Percentiles rank a stretch among this genome's conserved stretches.
Evolutionary conservation across 2,888 invertebrate genomes (phyloP).

Genomic region (Pemphredon lugubris): DNA sequence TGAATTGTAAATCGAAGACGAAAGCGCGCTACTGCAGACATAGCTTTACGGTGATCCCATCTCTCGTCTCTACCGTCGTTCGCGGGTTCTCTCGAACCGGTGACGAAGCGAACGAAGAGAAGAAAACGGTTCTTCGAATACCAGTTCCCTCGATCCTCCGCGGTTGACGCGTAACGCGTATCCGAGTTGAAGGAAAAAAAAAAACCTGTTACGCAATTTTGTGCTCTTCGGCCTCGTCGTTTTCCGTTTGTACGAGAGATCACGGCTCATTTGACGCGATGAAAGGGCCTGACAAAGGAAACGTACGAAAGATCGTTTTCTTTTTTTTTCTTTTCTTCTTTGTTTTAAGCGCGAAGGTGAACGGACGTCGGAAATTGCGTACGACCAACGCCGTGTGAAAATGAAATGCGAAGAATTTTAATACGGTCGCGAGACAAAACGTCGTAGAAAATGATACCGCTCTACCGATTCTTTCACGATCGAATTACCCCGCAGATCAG

Average conservation of each 20-base stretch:
- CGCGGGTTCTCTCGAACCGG: no score
- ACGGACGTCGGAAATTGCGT: no score
- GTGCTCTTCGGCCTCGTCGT: conserved; percentile 11
- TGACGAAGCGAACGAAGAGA: neutral
- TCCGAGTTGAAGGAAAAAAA: conserved; percentile 9
- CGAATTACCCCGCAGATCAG: conserved; percentile 49
- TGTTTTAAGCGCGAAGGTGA: no score
- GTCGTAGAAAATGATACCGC: conserved; percentile 36
- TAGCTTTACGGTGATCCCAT: no score
- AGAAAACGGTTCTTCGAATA: conserved; percentile 21
- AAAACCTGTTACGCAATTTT: conserved; percentile 19
- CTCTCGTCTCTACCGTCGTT: no score
- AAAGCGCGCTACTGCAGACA: no score
- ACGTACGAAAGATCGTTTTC: conserved; percentile 11
- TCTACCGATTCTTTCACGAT: conserved; percentile 31
- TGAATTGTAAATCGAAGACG: no score
- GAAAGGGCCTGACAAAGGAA: neutral
- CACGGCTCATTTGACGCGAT: neutral
- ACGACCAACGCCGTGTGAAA: conserved; percentile 5
- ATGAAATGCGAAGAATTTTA: conserved; percentile 17
- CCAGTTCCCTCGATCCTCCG: conserved; percentile 7
- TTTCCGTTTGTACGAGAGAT: conserved; percentile 16
- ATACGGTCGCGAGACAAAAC: conserved; percentile 20
- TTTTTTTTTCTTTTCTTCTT: no score
- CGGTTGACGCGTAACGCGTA: conserved; percentile 25